phyloP scores from a whole-genome alignment of 2,113 vertebrate species.

The Hippocampus mohnikei region DNA sequence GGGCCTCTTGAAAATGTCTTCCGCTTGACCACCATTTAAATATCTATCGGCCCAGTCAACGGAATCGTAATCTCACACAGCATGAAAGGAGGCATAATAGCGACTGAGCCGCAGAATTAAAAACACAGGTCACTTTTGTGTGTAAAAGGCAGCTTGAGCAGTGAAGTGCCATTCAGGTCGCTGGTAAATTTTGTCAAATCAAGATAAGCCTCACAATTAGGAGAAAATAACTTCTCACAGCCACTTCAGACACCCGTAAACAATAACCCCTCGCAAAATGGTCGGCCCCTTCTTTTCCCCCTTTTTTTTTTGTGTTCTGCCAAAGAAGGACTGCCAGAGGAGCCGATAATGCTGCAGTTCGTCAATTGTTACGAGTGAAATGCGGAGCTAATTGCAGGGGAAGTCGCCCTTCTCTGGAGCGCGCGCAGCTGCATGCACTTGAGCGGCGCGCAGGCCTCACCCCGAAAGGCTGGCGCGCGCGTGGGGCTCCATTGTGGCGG shows the following conservation, averaged over 20 bases:
- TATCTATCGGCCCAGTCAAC: not conserved
- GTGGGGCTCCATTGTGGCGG: conserved; percentile 87
- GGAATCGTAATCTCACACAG: not conserved
- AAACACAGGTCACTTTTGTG: conserved; percentile 45
- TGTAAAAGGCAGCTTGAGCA: conserved; percentile 21
- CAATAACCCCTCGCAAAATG: conserved; percentile 53
- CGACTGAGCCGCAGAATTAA: conserved; percentile 34
- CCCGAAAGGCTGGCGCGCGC: conserved; percentile 85
- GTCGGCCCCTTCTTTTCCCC: conserved; percentile 14
- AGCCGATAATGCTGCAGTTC: conserved; percentile 81
- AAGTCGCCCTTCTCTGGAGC: conserved; percentile 81
- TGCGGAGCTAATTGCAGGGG: conserved; percentile 92
- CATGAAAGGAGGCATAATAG: conserved; percentile 14
- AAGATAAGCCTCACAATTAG: conserved; percentile 66
- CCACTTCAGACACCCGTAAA: conserved; percentile 70
- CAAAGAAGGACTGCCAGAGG: conserved; percentile 75
- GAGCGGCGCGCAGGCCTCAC: conserved; percentile 77
- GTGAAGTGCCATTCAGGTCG: conserved; percentile 58
- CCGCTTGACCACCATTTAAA: conserved; percentile 1
- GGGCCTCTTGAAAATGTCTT: not conserved
- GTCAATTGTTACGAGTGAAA: conserved; percentile 83
- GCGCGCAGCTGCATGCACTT: conserved; percentile 99
- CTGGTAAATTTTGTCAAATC: conserved; percentile 60
- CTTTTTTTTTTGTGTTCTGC: conserved; percentile 26
- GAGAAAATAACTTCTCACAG: conserved; percentile 68